These are phyloP conservation scores for Turnix velox DNA, from an alignment of 2,113 vertebrate species.

Conservation along the genomic window DNA sequence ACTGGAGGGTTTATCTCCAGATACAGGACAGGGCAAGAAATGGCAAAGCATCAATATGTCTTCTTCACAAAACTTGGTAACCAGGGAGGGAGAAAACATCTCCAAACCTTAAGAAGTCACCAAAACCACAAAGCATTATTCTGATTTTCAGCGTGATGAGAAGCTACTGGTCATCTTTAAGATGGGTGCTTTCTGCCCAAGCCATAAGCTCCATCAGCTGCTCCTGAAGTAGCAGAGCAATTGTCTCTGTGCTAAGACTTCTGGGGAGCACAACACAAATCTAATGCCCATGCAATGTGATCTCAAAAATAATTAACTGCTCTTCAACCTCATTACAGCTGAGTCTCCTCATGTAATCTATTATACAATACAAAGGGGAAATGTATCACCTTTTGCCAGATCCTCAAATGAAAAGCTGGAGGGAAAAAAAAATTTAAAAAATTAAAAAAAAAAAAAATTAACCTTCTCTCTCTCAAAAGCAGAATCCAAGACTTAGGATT, in stretches of 20 bases:
- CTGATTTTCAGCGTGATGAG: neutral
- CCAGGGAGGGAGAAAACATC: neutral
- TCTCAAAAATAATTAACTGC: constrained; percentile 58
- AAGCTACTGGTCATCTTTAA: neutral
- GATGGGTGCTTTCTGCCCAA: neutral
- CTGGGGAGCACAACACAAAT: neutral
- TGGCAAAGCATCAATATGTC: neutral
- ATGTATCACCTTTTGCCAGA: neutral
- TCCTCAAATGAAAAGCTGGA: constrained; percentile 1
- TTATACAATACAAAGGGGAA: constrained; percentile 43
- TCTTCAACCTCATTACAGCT: constrained; percentile 51
- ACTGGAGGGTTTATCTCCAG: neutral
- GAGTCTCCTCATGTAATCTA: constrained; percentile 45
- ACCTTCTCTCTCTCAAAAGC: neutral
- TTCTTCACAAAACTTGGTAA: neutral
- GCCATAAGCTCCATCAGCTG: neutral
- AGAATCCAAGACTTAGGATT: neutral
- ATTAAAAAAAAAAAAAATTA: neutral
- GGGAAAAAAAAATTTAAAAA: neutral
- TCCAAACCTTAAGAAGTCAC: neutral
- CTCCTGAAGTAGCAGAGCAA: neutral
- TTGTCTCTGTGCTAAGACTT: neutral
- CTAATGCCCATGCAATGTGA: neutral
- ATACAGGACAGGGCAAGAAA: neutral
- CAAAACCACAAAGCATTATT: neutral